Conservation (phyloP, 2,113 vertebrate genomes). For the Raja brachyura region DNA sequence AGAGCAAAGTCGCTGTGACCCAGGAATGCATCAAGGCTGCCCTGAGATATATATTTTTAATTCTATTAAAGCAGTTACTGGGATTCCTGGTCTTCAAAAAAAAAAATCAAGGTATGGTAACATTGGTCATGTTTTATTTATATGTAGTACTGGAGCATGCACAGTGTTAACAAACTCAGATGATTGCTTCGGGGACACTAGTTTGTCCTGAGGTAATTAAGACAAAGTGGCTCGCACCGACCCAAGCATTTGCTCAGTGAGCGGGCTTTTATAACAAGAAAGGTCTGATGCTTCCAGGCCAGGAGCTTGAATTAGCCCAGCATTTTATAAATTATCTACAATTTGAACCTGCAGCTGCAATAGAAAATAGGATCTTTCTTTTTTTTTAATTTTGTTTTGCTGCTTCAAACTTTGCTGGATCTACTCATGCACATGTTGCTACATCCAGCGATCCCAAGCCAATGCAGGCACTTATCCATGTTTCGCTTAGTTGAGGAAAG, state of each 20-base stretch:
- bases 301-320: conserved; percentile 40
- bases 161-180: conserved; percentile 81
- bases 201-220: conserved; percentile 76
- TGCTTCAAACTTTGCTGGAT: neutral
- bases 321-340: conserved; percentile 28
- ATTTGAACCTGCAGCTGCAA: neutral
- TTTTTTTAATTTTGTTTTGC: neutral
- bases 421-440: neutral
- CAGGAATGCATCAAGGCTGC: conserved; percentile 46
- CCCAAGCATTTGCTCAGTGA: conserved; percentile 55
- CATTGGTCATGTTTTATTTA: conserved; percentile 80
- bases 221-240: conserved; percentile 64
- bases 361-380: neutral
- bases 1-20: conserved; percentile 49
- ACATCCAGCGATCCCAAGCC: too few relatives aligned
- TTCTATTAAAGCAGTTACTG: conserved; percentile 55
- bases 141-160: conserved; percentile 56
- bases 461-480: too few relatives aligned
- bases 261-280: conserved; percentile 54
- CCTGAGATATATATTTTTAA: conserved; percentile 53
- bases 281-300: conserved; percentile 49
- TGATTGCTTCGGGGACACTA: conserved; percentile 74
- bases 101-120: conserved; percentile 70
- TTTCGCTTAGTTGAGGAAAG: too few relatives aligned
- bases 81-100: conserved; percentile 57